These are phyloP conservation scores for Rhagium mordax DNA, from an alignment of 2,888 invertebrate genomes.

Conservation along the genomic window DNA sequence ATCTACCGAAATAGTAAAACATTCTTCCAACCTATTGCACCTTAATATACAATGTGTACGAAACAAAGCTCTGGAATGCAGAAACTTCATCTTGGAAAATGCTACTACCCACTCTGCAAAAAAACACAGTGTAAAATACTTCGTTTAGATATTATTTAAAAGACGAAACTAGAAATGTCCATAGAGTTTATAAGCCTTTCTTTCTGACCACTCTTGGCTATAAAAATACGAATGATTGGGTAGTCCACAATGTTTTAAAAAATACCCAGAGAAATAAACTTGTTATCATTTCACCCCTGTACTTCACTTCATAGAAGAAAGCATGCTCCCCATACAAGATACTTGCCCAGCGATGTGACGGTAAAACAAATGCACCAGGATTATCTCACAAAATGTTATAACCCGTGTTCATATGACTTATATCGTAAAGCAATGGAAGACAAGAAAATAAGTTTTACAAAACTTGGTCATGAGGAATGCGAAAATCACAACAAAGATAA, in stretches of 20 bases:
- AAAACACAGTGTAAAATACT: not conserved
- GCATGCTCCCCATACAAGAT: not conserved
- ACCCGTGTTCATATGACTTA: not conserved
- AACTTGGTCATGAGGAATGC: conserved; percentile 50
- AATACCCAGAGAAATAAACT: not conserved
- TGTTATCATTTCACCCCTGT: not conserved
- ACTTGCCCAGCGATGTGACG: not conserved
- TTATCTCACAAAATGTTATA: not conserved
- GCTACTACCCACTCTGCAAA: not conserved
- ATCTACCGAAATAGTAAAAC: too few species aligned
- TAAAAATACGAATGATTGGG: not conserved
- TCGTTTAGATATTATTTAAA: not conserved
- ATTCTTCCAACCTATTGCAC: too few species aligned
- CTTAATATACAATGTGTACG: too few species aligned
- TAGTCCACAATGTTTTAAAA: not conserved
- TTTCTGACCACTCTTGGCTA: not conserved
- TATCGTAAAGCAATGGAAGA: not conserved
- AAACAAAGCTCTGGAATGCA: too few species aligned
- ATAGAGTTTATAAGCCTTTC: not conserved
- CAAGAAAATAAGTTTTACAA: conserved; percentile 34
- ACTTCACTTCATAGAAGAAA: not conserved
- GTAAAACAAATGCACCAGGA: not conserved
- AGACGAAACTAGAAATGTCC: not conserved
- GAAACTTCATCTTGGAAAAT: not conserved
- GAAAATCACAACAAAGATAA: conserved; percentile 40